These are phyloP conservation scores for Drosophila hamatofila DNA, from an alignment of 2,888 invertebrate genomes.

Conservation along the genomic window DNA sequence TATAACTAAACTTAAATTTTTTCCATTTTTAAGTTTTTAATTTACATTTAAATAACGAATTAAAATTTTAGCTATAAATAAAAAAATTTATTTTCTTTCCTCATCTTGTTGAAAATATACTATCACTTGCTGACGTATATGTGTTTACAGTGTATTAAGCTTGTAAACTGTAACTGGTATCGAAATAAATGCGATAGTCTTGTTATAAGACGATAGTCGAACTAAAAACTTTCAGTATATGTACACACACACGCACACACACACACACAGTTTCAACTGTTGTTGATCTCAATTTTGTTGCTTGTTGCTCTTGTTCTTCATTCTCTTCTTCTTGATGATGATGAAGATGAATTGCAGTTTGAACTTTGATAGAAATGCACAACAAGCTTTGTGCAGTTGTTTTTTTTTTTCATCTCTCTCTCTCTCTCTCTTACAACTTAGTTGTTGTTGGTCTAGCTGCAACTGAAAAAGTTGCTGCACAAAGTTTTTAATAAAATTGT, in stretches of 20 bases:
- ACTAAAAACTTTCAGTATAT: conserved; percentile 34
- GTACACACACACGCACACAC: conserved; percentile 2
- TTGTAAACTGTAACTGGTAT: conserved; percentile 50
- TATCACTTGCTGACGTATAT: background rate
- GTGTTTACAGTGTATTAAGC: conserved; percentile 16
- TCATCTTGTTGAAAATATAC: background rate
- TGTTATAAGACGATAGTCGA: conserved; percentile 55
- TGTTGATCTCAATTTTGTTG: conserved; percentile 49
- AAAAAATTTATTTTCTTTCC: no score
- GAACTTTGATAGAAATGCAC: conserved; percentile 70
- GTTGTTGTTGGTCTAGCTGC: conserved; percentile 21
- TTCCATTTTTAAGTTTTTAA: no score
- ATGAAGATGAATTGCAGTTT: conserved; percentile 80
- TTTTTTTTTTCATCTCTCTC: background rate
- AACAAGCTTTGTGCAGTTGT: conserved; percentile 46
- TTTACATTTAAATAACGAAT: no score
- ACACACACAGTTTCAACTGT: conserved; percentile 1
- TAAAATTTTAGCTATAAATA: no score
- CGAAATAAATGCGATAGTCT: conserved; percentile 60
- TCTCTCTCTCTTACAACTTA: background rate
- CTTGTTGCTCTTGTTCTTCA: conserved; percentile 13
- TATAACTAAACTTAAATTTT: no score
- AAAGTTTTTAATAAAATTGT: conserved; percentile 68
- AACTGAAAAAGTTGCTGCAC: conserved; percentile 34
- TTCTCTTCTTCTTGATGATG: conserved; percentile 44